A percentile compares a stretch with the other conserved stretches of the same genome.
Conservation (phyloP, 2,113 vertebrate species). For the Parus major region DNA sequence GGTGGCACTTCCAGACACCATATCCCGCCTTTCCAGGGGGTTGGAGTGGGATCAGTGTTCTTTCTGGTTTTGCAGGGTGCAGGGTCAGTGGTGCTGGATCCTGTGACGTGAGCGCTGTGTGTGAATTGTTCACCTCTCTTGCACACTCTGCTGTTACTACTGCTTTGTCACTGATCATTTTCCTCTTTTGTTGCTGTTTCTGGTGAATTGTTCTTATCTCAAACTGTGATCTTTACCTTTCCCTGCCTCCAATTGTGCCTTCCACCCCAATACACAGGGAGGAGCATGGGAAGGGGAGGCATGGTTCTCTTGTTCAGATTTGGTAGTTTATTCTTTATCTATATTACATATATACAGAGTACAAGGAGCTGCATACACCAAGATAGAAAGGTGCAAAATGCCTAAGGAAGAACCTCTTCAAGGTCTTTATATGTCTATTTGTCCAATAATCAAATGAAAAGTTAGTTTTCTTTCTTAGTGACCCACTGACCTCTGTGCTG, state of each 20-base stretch:
- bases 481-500: no score
- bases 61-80: not conserved
- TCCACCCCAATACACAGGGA: not conserved
- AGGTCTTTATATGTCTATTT: no score
- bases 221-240: not conserved
- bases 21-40: no score
- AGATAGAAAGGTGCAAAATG: no score
- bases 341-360: no score
- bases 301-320: no score
- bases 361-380: no score
- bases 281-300: no score
- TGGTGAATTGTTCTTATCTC: not conserved
- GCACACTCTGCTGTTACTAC: not conserved
- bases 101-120: not conserved
- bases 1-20: not conserved
- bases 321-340: no score
- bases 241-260: not conserved
- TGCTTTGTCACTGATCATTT: not conserved
- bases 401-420: no score
- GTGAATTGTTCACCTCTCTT: fast-evolving
- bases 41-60: not conserved
- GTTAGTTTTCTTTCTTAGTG: no score
- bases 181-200: not conserved
- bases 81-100: not conserved
- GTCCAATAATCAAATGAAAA: no score